phyloP scores from a whole-genome alignment of 2,113 vertebrate genomes.

The Leucopternis melanops region DNA sequence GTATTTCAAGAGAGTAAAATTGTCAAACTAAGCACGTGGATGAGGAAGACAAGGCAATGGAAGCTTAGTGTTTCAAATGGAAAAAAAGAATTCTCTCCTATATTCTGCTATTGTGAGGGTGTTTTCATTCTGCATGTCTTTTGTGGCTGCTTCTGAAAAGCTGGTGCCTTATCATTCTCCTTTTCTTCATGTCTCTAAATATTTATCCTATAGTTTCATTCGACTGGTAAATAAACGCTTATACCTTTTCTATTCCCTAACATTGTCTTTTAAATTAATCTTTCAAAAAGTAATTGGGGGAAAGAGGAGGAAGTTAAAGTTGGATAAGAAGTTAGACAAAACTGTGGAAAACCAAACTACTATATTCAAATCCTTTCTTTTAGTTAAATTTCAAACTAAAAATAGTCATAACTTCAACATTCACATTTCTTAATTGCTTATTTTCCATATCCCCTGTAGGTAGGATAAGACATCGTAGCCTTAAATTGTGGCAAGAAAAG shows the following conservation, averaged over 20 bases:
- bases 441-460: background rate
- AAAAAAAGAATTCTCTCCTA: background rate
- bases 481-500: background rate
- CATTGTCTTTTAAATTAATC: background rate
- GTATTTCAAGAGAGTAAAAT: background rate
- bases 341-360: background rate
- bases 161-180: background rate
- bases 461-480: background rate
- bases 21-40: background rate
- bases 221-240: background rate
- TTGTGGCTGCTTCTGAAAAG: background rate
- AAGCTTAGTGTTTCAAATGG: background rate
- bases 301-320: background rate
- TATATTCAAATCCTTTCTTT: background rate
- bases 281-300: background rate
- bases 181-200: background rate
- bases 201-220: background rate
- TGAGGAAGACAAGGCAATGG: background rate
- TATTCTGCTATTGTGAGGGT: fast-evolving
- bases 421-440: background rate
- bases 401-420: background rate
- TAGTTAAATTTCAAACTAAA: background rate
- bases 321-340: background rate
- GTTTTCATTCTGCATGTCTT: background rate
- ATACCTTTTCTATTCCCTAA: background rate